Conservation (phyloP, 2,113 vertebrate genomes). For the Peromyscus maniculatus region DNA sequence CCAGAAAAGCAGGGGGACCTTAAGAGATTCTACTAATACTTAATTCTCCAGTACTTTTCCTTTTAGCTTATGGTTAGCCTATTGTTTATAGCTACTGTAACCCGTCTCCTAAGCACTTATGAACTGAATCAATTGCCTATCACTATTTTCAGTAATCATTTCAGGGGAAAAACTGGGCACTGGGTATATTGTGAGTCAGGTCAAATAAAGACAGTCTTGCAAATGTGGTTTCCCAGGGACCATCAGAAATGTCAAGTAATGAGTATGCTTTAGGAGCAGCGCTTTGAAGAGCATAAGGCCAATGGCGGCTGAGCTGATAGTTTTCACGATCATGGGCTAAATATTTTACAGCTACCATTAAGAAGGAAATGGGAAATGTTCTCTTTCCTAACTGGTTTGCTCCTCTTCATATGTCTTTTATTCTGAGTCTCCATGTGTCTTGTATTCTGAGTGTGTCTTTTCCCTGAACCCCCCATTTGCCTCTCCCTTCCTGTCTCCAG, state of each 20-base stretch:
- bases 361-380: background rate
- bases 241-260: constrained; percentile 1
- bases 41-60: background rate
- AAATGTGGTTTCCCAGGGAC: background rate
- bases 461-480: background rate
- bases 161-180: background rate
- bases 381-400: constrained; percentile 27
- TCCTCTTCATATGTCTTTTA: background rate
- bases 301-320: background rate
- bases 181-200: background rate
- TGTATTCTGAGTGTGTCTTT: background rate
- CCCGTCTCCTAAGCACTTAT: background rate
- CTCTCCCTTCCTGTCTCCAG: background rate
- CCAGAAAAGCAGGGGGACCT: background rate
- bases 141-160: constrained; percentile 9
- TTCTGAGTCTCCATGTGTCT: background rate
- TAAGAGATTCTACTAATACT: background rate
- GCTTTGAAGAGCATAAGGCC: background rate
- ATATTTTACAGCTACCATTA: constrained; percentile 21
- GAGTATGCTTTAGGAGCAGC: background rate
- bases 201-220: background rate
- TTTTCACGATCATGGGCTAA: background rate
- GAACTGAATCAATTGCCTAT: background rate
- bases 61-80: constrained; percentile 32
- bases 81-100: background rate